phyloP scores from a whole-genome alignment of 2,797 vertebrate species.

The Sebastes kiyomatsui region DNA sequence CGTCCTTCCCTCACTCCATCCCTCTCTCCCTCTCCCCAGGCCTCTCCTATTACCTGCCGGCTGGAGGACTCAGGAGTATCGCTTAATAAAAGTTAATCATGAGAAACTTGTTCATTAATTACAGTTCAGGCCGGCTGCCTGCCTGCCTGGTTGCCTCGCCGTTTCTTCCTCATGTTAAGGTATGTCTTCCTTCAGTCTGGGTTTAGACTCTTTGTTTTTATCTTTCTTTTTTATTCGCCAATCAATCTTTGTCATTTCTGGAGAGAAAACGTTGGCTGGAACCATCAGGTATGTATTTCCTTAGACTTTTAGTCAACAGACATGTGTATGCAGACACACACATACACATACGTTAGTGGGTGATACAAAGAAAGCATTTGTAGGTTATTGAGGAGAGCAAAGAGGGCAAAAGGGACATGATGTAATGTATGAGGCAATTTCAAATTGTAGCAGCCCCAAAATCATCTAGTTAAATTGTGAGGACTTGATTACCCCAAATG shows the following conservation, averaged over 20 bases:
- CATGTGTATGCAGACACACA: neutral
- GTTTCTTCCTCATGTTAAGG: constrained; percentile 30
- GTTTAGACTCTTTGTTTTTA: constrained; percentile 3
- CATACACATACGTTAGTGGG: neutral
- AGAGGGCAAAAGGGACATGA: neutral
- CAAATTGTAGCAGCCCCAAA: neutral
- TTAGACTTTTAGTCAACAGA: neutral
- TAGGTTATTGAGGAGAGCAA: neutral
- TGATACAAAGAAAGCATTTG: neutral
- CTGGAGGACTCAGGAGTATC: constrained; percentile 81
- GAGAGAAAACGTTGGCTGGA: neutral
- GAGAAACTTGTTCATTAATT: constrained; percentile 88
- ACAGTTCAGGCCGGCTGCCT: constrained; percentile 72
- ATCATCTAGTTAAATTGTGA: neutral
- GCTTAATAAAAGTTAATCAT: constrained; percentile 87
- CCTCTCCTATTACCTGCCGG: constrained; percentile 81
- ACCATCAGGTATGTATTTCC: neutral
- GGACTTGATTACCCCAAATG: neutral
- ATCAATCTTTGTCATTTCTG: neutral
- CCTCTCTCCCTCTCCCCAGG: constrained; percentile 67
- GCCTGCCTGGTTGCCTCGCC: constrained; percentile 51
- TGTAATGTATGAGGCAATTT: neutral
- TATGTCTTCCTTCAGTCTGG: constrained; percentile 29
- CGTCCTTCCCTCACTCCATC: constrained; percentile 71
- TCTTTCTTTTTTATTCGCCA: neutral